Base-by-base conservation (phyloP, 2,113 vertebrate genomes). In the Taxidea taxus region DNA sequence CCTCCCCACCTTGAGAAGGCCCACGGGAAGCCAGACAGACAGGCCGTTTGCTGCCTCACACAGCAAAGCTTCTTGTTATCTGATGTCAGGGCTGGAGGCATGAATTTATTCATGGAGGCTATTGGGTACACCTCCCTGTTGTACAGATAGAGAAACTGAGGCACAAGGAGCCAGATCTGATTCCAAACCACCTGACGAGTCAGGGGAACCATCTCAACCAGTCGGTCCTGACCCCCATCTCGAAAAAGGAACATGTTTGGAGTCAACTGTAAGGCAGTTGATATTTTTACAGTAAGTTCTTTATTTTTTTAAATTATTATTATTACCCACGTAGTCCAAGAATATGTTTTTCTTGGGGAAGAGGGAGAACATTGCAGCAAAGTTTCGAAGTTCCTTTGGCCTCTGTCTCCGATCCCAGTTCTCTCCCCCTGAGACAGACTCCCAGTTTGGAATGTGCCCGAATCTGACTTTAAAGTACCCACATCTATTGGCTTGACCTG, bases 271-370 rank as follows among this genome's bases (percentile, higher is more conserved):
- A 60, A 93, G 82, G 49, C 51, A 58, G 56, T 25, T 64, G 16
- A 4, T 74, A 92, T 94, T 72, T 92, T 91, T 77, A 60, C 49
- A 60, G 81, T 51, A 84, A 72, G 31, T 95, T 96, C 80, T 93
- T 92, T 68, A 82, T 62, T 31, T 14, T 37, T 68, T 68, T 20
- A 2, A 51, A 18, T 62, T 47, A n/a, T n/a, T 87, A 18, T 80
- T 39, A 27, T 90, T 87, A 34, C 20, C 31, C 47, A 92, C 88
- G 34, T 58, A 58, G 25, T 51, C 21, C 37, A 58, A 64, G 21
- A 92, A 49, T 84, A 75, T 21, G 81, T 95, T 97, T 96, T 85
- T 51, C 49, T 72, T 70, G 18, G 34, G 27, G 21, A 9, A 51
- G 58, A 37, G n/a, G 77, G 60, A 47, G 82, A n/a, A 60, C 60